phyloP scores from a whole-genome alignment of 2,888 invertebrate genomes.

The Thera obeliscata region DNA sequence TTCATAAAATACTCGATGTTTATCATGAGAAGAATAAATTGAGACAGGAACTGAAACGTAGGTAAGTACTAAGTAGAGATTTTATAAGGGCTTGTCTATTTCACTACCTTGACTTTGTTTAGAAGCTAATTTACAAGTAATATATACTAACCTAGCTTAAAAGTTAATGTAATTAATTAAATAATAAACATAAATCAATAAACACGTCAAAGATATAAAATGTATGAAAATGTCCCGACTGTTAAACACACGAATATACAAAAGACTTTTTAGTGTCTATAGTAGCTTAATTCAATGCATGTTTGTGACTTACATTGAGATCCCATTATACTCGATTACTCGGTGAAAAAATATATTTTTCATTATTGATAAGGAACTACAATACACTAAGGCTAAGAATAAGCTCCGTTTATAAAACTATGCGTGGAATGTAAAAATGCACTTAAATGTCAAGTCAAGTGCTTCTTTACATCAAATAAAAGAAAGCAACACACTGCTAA shows the following conservation, averaged over 20 bases:
- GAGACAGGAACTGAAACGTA: not conserved
- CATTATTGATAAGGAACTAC: constrained; percentile 31
- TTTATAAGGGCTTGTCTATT: constrained; percentile 1
- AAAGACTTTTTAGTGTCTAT: not conserved
- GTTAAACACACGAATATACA: not conserved
- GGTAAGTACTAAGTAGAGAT: not conserved
- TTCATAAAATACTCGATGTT: constrained; percentile 1
- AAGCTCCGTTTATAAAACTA: constrained; percentile 28
- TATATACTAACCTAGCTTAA: not conserved
- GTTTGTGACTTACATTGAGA: constrained; percentile 10
- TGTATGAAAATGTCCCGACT: not conserved
- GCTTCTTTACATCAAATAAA: constrained; percentile 54
- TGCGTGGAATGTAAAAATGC: constrained; percentile 54
- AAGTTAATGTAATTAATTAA: not conserved
- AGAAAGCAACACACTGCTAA: constrained; percentile 36
- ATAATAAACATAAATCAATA: not conserved
- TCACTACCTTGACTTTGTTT: constrained; percentile 18
- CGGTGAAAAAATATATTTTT: constrained; percentile 32
- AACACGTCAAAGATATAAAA: not conserved
- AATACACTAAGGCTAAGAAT: constrained; percentile 32
- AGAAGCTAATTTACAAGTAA: not conserved
- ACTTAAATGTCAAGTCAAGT: constrained; percentile 67
- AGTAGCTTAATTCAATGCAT: constrained; percentile 6
- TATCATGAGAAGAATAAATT: not conserved
- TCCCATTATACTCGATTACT: constrained; percentile 12